Percentiles rank a stretch among this genome's conserved stretches.
Evolutionary conservation across 2,888 invertebrate species (phyloP).

Genomic region (Nezara viridula): DNA sequence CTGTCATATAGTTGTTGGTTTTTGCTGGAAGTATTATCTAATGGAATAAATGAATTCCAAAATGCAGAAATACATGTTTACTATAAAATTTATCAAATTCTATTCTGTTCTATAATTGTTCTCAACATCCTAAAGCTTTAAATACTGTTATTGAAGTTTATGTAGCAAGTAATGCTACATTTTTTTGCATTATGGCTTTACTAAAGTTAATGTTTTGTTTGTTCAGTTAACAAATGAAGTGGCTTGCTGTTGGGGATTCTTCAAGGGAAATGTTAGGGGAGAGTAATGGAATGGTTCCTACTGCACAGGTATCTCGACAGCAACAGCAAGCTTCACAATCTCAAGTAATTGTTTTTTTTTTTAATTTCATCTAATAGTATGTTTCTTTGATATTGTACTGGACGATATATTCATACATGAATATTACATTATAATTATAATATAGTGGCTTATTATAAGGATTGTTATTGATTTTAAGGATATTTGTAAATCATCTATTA

Average conservation of each 20-base stretch:
- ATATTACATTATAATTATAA: neutral
- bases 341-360: slow-evolving; percentile 64
- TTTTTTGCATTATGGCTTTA: neutral
- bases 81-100: neutral
- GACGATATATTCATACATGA: too few species aligned
- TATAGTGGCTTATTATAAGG: too few species aligned
- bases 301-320: slow-evolving; percentile 65
- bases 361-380: neutral
- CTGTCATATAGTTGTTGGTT: neutral
- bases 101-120: neutral
- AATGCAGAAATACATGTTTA: neutral
- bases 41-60: neutral
- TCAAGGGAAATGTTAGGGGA: slow-evolving; percentile 67
- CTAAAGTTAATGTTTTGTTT: neutral
- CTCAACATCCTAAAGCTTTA: neutral
- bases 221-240: slow-evolving; percentile 67
- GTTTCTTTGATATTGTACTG: neutral
- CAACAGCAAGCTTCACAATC: slow-evolving; percentile 66
- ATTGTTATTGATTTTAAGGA: too few species aligned
- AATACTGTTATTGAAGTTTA: neutral
- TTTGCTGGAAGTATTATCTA: neutral
- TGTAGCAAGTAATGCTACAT: neutral
- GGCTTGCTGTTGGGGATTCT: slow-evolving; percentile 67
- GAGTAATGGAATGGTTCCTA: slow-evolving; percentile 66
- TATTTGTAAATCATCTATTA: too few species aligned